Evolutionary conservation across 37 sponge, comb jelly and placozoan genomes (phyloP).

Genomic region (Petrosia ficiformis): DNA sequence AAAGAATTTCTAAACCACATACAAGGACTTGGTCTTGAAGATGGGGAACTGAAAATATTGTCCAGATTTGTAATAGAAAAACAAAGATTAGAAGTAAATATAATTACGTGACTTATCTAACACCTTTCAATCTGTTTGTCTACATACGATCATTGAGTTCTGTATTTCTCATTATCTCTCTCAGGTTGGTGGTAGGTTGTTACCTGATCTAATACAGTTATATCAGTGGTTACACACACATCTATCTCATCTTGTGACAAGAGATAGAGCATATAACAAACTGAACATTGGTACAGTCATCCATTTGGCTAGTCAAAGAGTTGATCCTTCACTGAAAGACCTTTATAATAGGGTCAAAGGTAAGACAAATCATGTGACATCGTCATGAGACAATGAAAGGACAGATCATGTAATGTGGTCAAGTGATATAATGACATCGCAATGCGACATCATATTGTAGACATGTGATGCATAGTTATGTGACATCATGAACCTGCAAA

Average conservation of each 20-base stretch:
- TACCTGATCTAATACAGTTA: slow-evolving; percentile 83
- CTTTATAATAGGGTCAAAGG: slow-evolving; percentile 65
- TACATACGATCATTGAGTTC: no score
- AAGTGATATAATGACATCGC: no score
- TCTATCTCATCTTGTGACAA: slow-evolving; percentile 3
- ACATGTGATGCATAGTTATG: no score
- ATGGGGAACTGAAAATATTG: slow-evolving; percentile 12
- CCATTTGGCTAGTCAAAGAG: slow-evolving; percentile 6
- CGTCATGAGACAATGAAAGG: no score
- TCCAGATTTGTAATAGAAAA: slow-evolving; percentile 39
- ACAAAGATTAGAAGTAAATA: slow-evolving; percentile 26
- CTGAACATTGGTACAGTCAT: slow-evolving; percentile 50
- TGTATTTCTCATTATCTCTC: not conserved
- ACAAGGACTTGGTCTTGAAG: not conserved
- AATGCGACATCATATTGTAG: no score
- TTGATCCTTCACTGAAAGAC: no score
- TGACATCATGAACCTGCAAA: no score
- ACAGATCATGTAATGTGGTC: no score
- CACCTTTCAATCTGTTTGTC: not conserved
- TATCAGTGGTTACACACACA: slow-evolving; percentile 79
- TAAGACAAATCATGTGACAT: no score
- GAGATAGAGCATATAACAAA: slow-evolving; percentile 28
- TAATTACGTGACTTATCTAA: not conserved
- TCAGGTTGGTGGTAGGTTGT: slow-evolving; percentile 30
- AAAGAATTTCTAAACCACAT: slow-evolving; percentile 58